phyloP scores from a whole-genome alignment of 2,888 invertebrate species.

The Emmelina monodactyla region DNA sequence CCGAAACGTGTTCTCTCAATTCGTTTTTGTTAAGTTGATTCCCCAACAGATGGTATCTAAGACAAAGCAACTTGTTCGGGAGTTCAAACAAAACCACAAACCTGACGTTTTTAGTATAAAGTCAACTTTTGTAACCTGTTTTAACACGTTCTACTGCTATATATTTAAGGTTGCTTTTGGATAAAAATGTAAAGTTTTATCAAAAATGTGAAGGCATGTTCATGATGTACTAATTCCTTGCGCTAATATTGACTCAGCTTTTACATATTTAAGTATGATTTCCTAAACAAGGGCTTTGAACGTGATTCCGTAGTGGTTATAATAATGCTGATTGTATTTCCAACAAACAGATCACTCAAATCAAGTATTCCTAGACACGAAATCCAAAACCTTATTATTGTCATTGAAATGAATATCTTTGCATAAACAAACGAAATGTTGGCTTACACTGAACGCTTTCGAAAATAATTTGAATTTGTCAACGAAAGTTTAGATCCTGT shows the following conservation, averaged over 20 bases:
- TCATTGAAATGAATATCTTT: not conserved
- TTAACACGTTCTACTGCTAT: not conserved
- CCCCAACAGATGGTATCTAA: not conserved
- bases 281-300: conserved; percentile 6
- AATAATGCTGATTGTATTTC: not conserved
- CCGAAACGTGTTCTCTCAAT: not conserved
- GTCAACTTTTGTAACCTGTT: not conserved
- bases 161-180: not conserved
- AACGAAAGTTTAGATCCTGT: not conserved
- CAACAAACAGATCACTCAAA: not conserved
- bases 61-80: not conserved
- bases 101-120: not conserved
- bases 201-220: no score
- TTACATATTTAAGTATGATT: conserved; percentile 18
- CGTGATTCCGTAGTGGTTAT: conserved; percentile 1
- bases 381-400: no score
- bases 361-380: not conserved
- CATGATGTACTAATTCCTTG: conserved; percentile 32
- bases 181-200: no score
- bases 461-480: not conserved
- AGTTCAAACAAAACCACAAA: not conserved
- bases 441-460: not conserved
- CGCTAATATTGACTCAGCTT: conserved; percentile 36
- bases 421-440: not conserved
- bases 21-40: not conserved